Conservation (phyloP, 1,140 invertebrate genomes). For the Drosophila gunungcola region DNA sequence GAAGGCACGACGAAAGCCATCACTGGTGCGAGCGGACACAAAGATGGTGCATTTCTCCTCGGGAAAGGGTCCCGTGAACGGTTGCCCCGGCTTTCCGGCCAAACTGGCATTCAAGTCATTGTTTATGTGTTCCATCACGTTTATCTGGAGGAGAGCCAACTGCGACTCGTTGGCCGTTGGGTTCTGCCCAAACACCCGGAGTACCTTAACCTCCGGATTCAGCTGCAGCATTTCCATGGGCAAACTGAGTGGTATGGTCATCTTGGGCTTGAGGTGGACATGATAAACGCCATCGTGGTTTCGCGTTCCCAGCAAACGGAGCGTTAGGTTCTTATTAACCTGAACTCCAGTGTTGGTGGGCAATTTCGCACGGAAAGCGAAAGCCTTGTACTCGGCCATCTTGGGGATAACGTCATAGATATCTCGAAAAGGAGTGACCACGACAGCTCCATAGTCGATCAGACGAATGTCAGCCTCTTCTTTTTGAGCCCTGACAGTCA, state of each 20-base stretch:
- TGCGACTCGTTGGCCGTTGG: conserved; percentile 13
- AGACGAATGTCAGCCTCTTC: conserved; percentile 31
- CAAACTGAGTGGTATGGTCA: conserved; percentile 35
- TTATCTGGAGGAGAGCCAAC: conserved; percentile 44
- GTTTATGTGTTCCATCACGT: conserved; percentile 33
- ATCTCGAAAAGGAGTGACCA: not conserved
- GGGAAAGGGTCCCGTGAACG: conserved; percentile 10
- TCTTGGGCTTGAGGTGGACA: conserved; percentile 47
- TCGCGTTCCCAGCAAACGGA: conserved; percentile 39
- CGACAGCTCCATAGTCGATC: conserved; percentile 43
- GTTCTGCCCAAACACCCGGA: conserved; percentile 19
- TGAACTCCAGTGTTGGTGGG: conserved; percentile 31
- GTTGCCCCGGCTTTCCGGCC: not conserved
- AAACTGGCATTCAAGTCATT: conserved; percentile 30
- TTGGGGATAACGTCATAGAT: conserved; percentile 24
- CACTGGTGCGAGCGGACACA: conserved; percentile 42
- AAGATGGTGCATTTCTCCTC: conserved; percentile 12
- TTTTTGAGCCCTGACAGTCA: not conserved
- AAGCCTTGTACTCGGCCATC: conserved; percentile 44
- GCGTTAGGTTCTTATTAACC: conserved; percentile 36
- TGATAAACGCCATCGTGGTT: conserved; percentile 35
- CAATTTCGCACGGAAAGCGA: conserved; percentile 42
- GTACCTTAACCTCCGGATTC: conserved; percentile 32
- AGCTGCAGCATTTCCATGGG: conserved; percentile 39
- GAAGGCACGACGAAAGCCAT: conserved; percentile 55